phyloP scores from a whole-genome alignment of 2,113 vertebrate genomes.

The Ciconia stormi region DNA sequence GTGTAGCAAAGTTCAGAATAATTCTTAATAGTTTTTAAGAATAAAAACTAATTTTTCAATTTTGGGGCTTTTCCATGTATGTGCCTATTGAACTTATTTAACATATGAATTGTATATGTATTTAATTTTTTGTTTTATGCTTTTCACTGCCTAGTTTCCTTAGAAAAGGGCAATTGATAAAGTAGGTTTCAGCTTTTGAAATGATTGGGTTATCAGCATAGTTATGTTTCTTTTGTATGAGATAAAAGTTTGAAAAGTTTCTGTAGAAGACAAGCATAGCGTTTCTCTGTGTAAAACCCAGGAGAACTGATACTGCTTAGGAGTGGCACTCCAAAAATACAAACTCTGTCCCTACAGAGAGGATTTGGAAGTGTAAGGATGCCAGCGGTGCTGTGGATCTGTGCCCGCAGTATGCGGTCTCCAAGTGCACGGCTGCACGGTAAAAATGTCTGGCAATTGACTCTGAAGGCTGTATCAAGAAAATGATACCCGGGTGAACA shows the following conservation, averaged over 20 bases:
- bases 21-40: background rate
- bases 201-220: background rate
- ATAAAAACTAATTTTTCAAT: background rate
- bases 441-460: background rate
- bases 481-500: background rate
- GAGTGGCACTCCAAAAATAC: background rate
- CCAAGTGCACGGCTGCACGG: background rate
- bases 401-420: background rate
- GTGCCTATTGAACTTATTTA: background rate
- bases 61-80: background rate
- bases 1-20: background rate
- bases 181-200: background rate
- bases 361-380: background rate
- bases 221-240: background rate
- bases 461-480: background rate
- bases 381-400: accelerated
- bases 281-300: background rate
- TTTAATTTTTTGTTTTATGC: background rate
- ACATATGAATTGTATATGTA: background rate
- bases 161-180: background rate
- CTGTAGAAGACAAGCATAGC: background rate
- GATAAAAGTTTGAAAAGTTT: background rate
- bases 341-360: background rate
- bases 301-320: background rate
- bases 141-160: background rate